Base-by-base conservation (phyloP, 2,797 vertebrate genomes). In the Cuniculus paca region DNA sequence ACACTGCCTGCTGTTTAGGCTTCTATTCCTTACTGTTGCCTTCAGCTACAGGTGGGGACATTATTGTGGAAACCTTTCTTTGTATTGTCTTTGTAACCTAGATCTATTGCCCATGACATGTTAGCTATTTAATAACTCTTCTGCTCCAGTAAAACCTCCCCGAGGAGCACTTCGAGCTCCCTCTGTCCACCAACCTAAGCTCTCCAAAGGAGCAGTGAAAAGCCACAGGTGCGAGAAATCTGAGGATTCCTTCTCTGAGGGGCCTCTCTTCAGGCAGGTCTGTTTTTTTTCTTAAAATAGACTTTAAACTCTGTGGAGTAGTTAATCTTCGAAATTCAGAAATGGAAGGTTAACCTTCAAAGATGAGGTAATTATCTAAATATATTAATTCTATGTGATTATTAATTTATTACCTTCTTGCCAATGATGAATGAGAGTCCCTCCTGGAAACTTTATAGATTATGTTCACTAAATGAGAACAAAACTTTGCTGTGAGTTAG, bases 121-220 rank as follows among this genome's bases (percentile, higher is more conserved):
- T 96, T 90, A 96, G 96, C 95, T 93, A 95, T 97, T 97, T 97
- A 97, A 97, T 97, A 94, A 97, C 94, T 97, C 93, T 88, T 39
- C 94, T 80, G 90, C 83, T 97, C 91, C 94, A 94, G 50, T 80
- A 70, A 87, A 90, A 24, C 28, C 39, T 96, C 96, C 88, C 97
- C 1, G 1, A 95, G 94, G 97, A 88, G 92, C 68, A 80, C 54
- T 97, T 96, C 24, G 12, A 9, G 50, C 56, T 84, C 80, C 89
- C 70, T 22, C 31, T 85, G 94, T 93, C 92, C 92, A 90, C 96
- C 87, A 63, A n/a, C 75, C 86, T 90, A 56, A 92, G 90, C 86
- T 92, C 65, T 95, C 94, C 74, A 0, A 20, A 88, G 90, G 87
- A 96, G 81, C 96, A 45, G 79, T 97, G 97, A 97, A 96, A 96